These are phyloP conservation scores for Suricata suricatta DNA, from an alignment of 2,113 vertebrate species.

Conservation along the genomic window DNA sequence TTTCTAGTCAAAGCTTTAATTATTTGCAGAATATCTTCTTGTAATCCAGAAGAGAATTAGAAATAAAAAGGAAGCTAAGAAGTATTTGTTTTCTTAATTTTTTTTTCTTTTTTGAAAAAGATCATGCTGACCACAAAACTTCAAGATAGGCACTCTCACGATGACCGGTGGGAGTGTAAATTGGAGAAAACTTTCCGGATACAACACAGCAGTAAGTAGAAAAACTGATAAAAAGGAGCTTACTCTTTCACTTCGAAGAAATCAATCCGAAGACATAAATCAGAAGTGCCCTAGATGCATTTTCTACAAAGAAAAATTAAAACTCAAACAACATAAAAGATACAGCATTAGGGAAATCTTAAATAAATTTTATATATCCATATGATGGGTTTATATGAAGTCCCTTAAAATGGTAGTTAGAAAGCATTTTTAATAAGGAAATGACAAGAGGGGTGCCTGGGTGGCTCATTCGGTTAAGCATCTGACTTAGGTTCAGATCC, in stretches of 20 bases:
- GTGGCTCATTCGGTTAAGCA: no score
- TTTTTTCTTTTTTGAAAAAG: conserved; percentile 3
- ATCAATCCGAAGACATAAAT: background rate
- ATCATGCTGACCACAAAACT: background rate
- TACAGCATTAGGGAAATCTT: background rate
- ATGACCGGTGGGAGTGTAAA: background rate
- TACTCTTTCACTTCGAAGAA: background rate
- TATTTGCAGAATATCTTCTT: conserved; percentile 6
- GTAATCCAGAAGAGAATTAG: background rate
- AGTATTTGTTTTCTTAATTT: background rate
- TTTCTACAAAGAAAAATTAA: background rate
- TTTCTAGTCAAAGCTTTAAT: background rate
- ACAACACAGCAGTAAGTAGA: background rate
- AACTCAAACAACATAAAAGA: background rate
- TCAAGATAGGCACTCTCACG: background rate
- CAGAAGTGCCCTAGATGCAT: background rate
- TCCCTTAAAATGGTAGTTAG: background rate
- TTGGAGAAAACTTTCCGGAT: background rate
- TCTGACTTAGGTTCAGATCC: no score
- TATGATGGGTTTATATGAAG: background rate
- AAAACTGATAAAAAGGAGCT: background rate
- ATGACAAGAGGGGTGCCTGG: background rate
- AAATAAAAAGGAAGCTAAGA: conserved; percentile 36
- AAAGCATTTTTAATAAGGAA: conserved; percentile 5
- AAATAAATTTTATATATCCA: background rate